These are phyloP conservation scores for Kradibia gibbosae DNA, from an alignment of 1,140 invertebrate species.

Conservation along the genomic window DNA sequence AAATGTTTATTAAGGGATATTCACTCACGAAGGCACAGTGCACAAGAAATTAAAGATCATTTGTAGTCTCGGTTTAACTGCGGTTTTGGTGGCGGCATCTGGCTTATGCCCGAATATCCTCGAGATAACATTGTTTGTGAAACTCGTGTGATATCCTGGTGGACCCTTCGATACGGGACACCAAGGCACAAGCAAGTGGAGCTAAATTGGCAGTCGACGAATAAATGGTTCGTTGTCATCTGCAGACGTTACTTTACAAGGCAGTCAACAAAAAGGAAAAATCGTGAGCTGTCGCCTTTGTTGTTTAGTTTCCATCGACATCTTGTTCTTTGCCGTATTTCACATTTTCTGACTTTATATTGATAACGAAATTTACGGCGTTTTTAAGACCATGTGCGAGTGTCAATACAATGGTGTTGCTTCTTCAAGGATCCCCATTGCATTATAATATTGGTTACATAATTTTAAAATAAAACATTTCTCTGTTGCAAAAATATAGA, in stretches of 20 bases:
- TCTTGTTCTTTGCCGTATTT: not conserved
- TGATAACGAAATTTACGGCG: not conserved
- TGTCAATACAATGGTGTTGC: not conserved
- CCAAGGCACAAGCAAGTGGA: slow-evolving; percentile 6
- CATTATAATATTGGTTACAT: too few species aligned
- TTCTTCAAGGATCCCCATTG: too few species aligned
- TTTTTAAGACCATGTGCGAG: not conserved
- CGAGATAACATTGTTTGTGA: slow-evolving; percentile 28
- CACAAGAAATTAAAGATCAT: slow-evolving; percentile 11
- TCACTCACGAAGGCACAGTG: not conserved
- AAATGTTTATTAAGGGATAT: not conserved
- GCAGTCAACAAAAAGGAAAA: slow-evolving; percentile 22
- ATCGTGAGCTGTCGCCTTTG: slow-evolving; percentile 20
- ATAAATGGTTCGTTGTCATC: slow-evolving; percentile 47
- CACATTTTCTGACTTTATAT: not conserved
- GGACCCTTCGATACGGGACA: not conserved
- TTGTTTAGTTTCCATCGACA: not conserved
- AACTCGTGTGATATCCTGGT: not conserved
- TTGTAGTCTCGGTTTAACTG: not conserved
- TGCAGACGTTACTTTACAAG: slow-evolving; percentile 34
- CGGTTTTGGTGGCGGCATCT: not conserved
- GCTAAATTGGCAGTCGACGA: slow-evolving; percentile 36
- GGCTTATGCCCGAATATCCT: slow-evolving; percentile 5
- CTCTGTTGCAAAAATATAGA: too few species aligned
- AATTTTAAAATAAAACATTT: too few species aligned